These are phyloP conservation scores for Pelagia noctiluca DNA, from an alignment of 30 jellyfish, hydroid and myxozoan genomes.

Conservation along the genomic window DNA sequence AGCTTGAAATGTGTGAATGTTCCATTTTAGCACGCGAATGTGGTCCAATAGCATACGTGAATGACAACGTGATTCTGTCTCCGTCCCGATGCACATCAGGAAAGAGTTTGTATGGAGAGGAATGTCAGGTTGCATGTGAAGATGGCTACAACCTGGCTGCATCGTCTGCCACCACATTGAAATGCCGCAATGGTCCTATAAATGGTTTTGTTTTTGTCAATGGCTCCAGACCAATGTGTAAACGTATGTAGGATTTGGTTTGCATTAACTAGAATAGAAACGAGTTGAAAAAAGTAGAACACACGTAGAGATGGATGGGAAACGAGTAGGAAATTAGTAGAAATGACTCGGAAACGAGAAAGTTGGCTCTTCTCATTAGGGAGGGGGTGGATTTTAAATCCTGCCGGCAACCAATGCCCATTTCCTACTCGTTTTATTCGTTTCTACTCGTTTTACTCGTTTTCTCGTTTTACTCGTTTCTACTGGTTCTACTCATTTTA, in stretches of 20 bases:
- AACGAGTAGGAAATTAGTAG: too few species aligned
- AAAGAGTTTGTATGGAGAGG: slow-evolving; percentile 65
- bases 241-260: slow-evolving; percentile 11
- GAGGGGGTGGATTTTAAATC: too few species aligned
- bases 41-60: slow-evolving; percentile 1
- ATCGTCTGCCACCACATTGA: slow-evolving; percentile 33
- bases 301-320: too few species aligned
- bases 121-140: slow-evolving; percentile 68
- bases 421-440: too few species aligned
- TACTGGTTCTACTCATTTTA: too few species aligned
- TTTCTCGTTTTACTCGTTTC: too few species aligned
- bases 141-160: slow-evolving; percentile 74
- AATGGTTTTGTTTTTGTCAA: slow-evolving; percentile 4
- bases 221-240: slow-evolving; percentile 20
- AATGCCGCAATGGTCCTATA: slow-evolving; percentile 6
- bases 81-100: slow-evolving; percentile 57
- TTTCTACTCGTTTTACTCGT: too few species aligned
- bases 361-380: too few species aligned
- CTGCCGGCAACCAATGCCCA: too few species aligned
- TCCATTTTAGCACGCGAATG: slow-evolving; percentile 36
- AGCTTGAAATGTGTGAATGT: too few species aligned
- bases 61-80: slow-evolving; percentile 37
- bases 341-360: too few species aligned
- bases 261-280: background rate
- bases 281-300: slow-evolving; percentile 2